These are phyloP conservation scores for Microtus pennsylvanicus DNA, from an alignment of 2,113 vertebrate species.

Conservation along the genomic window DNA sequence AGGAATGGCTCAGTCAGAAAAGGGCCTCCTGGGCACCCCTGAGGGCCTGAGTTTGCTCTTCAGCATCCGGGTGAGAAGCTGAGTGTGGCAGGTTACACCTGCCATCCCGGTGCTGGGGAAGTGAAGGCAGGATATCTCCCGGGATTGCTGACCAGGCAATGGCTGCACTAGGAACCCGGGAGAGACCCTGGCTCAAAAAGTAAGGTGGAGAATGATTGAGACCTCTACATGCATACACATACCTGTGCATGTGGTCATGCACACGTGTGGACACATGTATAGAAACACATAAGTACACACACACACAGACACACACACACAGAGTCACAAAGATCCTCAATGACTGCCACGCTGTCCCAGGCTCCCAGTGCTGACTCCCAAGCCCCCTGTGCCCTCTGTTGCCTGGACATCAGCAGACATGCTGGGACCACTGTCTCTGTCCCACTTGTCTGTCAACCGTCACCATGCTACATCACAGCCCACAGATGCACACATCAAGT, in stretches of 20 bases:
- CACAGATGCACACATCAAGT: background rate
- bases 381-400: rapidly evolving
- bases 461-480: too few species aligned
- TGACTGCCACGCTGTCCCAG: background rate
- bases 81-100: too few species aligned
- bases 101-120: background rate
- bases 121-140: background rate
- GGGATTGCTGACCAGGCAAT: background rate
- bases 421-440: too few species aligned
- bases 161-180: background rate
- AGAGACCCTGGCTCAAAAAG: background rate
- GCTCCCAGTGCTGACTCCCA: background rate
- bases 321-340: background rate
- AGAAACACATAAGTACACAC: background rate
- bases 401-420: background rate
- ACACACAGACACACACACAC: background rate
- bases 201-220: background rate
- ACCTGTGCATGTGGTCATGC: background rate
- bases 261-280: too few species aligned
- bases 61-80: too few species aligned
- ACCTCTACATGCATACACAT: background rate
- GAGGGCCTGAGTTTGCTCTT: too few species aligned
- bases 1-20: background rate
- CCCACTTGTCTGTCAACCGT: background rate
- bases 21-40: background rate